Evolutionary conservation across 2,797 vertebrate genomes (phyloP).

Genomic region (Streptopelia turtur): DNA sequence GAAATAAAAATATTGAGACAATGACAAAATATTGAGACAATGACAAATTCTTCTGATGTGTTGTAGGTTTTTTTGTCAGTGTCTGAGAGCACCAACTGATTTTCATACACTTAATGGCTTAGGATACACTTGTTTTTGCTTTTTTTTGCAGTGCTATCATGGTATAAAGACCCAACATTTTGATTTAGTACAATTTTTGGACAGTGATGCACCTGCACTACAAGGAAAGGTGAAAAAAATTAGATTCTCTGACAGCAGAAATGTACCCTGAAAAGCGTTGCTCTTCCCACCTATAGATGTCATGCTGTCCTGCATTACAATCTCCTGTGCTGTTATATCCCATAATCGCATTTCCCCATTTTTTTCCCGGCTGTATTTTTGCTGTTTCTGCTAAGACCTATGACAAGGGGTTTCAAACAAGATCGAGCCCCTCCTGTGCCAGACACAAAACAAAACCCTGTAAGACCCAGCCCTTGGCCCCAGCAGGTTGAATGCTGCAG

Average conservation of each 20-base stretch:
- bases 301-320: neutral
- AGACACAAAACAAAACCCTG: neutral
- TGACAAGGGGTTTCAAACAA: slow-evolving; percentile 21
- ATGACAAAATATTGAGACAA: neutral
- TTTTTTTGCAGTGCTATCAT: neutral
- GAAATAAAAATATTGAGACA: neutral
- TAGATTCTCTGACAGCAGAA: neutral
- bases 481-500: neutral
- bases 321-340: neutral
- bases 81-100: neutral
- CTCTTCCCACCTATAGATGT: neutral
- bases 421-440: neutral
- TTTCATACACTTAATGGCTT: slow-evolving; percentile 19
- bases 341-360: neutral
- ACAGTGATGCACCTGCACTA: neutral
- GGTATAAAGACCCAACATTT: neutral
- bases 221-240: neutral
- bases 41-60: slow-evolving; percentile 17
- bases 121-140: neutral
- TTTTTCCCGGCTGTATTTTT: neutral
- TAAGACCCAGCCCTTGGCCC: neutral
- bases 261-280: neutral
- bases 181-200: neutral
- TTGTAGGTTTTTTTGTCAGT: neutral
- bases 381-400: slow-evolving; percentile 6